Base-by-base conservation (phyloP, 37 sponge, comb jelly and placozoan genomes). In the Sycon ciliatum region DNA sequence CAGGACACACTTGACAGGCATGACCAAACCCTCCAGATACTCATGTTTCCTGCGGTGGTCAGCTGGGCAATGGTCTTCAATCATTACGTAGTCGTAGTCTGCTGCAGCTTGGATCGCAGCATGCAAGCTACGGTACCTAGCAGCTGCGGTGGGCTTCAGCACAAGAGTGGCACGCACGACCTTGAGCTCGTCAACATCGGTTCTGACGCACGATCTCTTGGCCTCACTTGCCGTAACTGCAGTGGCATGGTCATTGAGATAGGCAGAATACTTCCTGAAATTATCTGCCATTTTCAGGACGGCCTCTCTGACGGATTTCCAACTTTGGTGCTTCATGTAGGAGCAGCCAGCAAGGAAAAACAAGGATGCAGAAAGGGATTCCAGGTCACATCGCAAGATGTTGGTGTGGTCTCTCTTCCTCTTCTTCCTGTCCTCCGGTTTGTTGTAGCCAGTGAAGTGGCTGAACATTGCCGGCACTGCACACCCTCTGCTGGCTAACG, bases 401-500 rank as follows among this genome's bases (percentile, higher is more conserved):
- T 38, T 64, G 3, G 58, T 36, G 39, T 55, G 71, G 38, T 54
- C 63, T 26, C 69, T 69, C 38, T 78, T 78, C 23, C 63, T 13
- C 37, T 52, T 77, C 31, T 69, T 77, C 16, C 37, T 7, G 11
- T 37, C 29, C 20, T 78, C 79, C 24, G 79, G 79, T 40, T 32
- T 71, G 67, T 79, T 79, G 55, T 79, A 79, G 36, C 81, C 81
- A 37, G 73, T 34, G 74, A 80, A 80, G 28, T 20, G 37, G 22
- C 34, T 60, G 34, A 80, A 80, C 34, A 80, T 29, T 42, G 67
- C 42, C n/a, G 68, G 75, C 24, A 65, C 57, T 11, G 36, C 23
- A 73, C 32, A 67, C 31, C 69, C 42, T 46, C 70, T 38, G 38
- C 57, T 69, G n/a, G 67, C 69, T 30, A 74, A 63, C 18, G 74